Evolutionary conservation across 1,140 invertebrate species (phyloP).

Genomic region (Drosophila varians): DNA sequence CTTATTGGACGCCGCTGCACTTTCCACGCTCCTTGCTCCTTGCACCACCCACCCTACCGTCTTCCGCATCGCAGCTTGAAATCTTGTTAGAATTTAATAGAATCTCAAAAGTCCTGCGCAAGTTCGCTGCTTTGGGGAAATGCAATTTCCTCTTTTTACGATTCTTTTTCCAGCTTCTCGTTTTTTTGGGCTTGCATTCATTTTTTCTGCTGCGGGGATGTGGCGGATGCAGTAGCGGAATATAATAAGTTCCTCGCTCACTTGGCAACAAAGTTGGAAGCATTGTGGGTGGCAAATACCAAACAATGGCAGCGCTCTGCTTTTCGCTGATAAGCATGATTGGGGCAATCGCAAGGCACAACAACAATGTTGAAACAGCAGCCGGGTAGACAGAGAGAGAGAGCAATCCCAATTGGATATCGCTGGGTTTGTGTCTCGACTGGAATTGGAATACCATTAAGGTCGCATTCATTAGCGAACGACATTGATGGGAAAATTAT

Average conservation of each 20-base stretch:
- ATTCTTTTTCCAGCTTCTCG: constrained; percentile 53
- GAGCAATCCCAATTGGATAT: constrained; percentile 47
- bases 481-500: constrained; percentile 1
- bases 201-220: constrained; percentile 48
- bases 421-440: constrained; percentile 44
- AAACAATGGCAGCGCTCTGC: constrained; percentile 38
- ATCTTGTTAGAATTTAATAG: constrained; percentile 82
- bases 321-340: constrained; percentile 78
- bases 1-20: constrained; percentile 67
- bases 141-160: constrained; percentile 79
- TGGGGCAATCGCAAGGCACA: constrained; percentile 54
- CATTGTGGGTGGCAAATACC: constrained; percentile 47
- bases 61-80: constrained; percentile 62
- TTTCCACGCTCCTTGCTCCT: constrained; percentile 4
- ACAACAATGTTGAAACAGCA: constrained; percentile 42
- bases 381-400: background rate
- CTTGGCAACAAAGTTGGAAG: constrained; percentile 73
- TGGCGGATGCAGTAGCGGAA: constrained; percentile 19
- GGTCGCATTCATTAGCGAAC: constrained; percentile 10
- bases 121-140: constrained; percentile 73
- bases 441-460: constrained; percentile 8
- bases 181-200: constrained; percentile 52
- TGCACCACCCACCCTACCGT: background rate
- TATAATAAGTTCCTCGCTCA: constrained; percentile 67
- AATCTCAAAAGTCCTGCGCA: constrained; percentile 79